Evolutionary conservation across 1,140 invertebrate genomes (phyloP), one percentile per base, ranked within the genome.

Genomic region (Lordiphosa mommai): DNA sequence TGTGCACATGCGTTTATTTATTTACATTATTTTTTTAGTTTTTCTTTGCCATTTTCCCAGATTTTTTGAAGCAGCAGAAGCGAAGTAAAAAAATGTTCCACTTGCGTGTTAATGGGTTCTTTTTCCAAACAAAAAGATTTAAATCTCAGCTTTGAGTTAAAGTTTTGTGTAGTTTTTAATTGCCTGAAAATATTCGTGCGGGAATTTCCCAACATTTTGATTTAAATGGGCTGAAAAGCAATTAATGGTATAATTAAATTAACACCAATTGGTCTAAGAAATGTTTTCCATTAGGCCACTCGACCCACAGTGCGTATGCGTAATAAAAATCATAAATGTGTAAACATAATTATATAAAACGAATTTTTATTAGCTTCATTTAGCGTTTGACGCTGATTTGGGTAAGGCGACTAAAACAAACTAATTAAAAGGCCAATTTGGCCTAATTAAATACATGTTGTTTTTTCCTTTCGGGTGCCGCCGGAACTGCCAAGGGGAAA

Each of bases 231-330:
- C 23, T 7, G 23, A 27, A 27, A 27, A 6, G 4, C 4, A 38
- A 23, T 46, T 14, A 36, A 23, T 53, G 57, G 41, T 36, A 50
- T 60, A 50, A 64, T 79, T 79, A 50, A 57, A 77, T 77, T 79
- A 77, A 72, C 63, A 67, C 53, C 53, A 41, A n/a, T 7, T 3
- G 14, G 10, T 23, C 20, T 4, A 5, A 6, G 34, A 29, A 27
- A 27, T 27, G 23, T 27, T 27, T 51, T 41, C 30, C 34, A 61
- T 63, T 63, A 63, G 58, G 46, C 16, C 29, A 29, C 17, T 44
- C 27, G 51, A 13, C 51, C n/a, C 29, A 41, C 12, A 16, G 37
- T n/a, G 37, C 4, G 23, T 27, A 27, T 27, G 23, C 5, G 23
- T 7, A 27, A 27, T 27, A 27, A 27, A 13, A n/a, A 32, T 63